Base-by-base conservation (phyloP, 2,797 vertebrate species). In the Ctenopoma multispine region DNA sequence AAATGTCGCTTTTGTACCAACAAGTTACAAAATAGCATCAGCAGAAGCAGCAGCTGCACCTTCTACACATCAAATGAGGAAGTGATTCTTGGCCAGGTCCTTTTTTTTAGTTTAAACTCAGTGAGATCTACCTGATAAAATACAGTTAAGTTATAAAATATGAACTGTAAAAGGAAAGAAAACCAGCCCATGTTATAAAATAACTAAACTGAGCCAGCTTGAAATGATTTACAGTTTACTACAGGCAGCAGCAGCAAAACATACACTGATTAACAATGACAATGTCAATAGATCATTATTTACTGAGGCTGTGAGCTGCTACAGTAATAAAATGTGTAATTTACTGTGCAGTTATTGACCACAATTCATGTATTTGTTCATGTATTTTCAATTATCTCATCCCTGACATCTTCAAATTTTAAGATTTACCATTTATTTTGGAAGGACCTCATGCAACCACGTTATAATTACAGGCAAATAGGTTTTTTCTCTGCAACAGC, bases 321-420 rank as follows among this genome's bases (percentile, higher is more conserved):
- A 40, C 40, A 55, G 11, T 8, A 75, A 49, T 51, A 21, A 61
- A 49, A 68, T 24, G 13, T 76, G 27, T 46, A 23, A 62, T 60
- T 27, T 72, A 53, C n/a, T 65, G 27, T 55, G 38, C 62, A 79
- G 43, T 47, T 29, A 69, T 41, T 43, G 14, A 12, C 23, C 5
- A 43, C 68, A 29, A 66, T 79, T 80, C 3, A 61, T 23, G 23
- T 55, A 20, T 43, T 50, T 50, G 9, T 46, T 69, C 70, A 53
- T 67, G 44, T 56, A 14, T 64, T 64, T 50, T 65, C 3, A 61
- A 36, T 55, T 1, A 23, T 6, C 36, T n/a, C 17, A 46, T 27
- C 29, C 29, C 18, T 12, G 4, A 14, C 11, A 53, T 78, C 58
- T 55, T 18, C 6, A 29, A 7, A 36, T 36, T 20, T 63, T 27